Evolutionary conservation across 2,888 invertebrate species (phyloP).

Genomic region (Micoletzkya japonica): DNA sequence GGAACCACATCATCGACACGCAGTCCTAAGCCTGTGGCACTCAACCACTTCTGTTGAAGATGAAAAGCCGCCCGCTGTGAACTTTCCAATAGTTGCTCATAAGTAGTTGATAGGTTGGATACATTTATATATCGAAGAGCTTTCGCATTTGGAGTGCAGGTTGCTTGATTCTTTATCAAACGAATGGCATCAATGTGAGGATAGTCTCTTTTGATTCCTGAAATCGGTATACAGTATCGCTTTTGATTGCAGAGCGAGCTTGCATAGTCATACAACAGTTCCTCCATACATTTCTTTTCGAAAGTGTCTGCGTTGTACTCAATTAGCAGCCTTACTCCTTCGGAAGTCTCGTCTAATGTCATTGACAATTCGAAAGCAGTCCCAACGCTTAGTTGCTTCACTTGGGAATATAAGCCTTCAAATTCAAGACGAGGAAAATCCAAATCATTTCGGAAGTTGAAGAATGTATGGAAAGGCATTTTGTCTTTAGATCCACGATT

Average conservation of each 20-base stretch:
- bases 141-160: background rate
- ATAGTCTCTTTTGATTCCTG: background rate
- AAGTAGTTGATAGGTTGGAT: background rate
- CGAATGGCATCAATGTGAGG: background rate
- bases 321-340: slow-evolving; percentile 39
- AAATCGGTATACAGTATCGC: background rate
- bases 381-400: slow-evolving; percentile 51
- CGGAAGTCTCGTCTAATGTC: slow-evolving; percentile 53
- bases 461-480: slow-evolving; percentile 35
- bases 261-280: slow-evolving; percentile 35
- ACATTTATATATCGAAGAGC: slow-evolving; percentile 1
- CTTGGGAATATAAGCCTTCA: slow-evolving; percentile 30
- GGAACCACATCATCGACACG: slow-evolving; percentile 35
- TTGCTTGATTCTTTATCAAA: background rate
- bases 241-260: slow-evolving; percentile 17
- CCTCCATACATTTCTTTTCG: slow-evolving; percentile 33
- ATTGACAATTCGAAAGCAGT: slow-evolving; percentile 52
- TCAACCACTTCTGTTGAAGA: slow-evolving; percentile 23
- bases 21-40: slow-evolving; percentile 4
- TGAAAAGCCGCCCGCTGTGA: slow-evolving; percentile 7
- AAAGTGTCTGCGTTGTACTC: slow-evolving; percentile 47
- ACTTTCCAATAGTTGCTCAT: slow-evolving; percentile 19
- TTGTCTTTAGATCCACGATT: background rate
- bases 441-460: slow-evolving; percentile 50
- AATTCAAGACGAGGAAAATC: slow-evolving; percentile 53